Conservation (phyloP, 1,140 invertebrate genomes). For the Calosoma granatense region DNA sequence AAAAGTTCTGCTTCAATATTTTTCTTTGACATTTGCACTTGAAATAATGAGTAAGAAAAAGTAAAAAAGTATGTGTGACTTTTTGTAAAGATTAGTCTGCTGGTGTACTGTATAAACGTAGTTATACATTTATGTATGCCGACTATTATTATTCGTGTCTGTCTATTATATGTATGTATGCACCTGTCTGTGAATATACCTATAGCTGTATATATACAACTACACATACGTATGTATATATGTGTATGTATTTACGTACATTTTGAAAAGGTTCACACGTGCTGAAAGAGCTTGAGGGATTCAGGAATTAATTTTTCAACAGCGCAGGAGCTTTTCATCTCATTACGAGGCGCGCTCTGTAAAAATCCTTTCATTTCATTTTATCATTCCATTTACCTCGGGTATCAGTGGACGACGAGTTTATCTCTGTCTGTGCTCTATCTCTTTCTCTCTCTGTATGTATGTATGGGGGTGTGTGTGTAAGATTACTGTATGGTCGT, state of each 20-base stretch:
- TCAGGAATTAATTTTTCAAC: conserved; percentile 6
- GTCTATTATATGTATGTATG: background rate
- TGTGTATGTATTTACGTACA: background rate
- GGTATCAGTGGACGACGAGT: background rate
- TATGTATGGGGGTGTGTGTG: background rate
- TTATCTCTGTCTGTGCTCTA: too few relatives aligned
- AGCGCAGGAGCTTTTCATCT: background rate
- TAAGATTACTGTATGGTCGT: background rate
- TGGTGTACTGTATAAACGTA: too few relatives aligned
- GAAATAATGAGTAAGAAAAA: too few relatives aligned
- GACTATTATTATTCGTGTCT: too few relatives aligned
- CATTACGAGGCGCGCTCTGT: background rate
- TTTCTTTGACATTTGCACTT: too few relatives aligned
- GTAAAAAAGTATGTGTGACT: too few relatives aligned
- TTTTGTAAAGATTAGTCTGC: too few relatives aligned
- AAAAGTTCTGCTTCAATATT: too few relatives aligned
- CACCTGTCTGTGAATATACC: background rate
- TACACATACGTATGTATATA: conserved; percentile 1
- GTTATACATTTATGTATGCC: too few relatives aligned
- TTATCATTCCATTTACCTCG: background rate
- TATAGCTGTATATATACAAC: background rate
- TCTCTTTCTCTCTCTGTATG: too few relatives aligned
- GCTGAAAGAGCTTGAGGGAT: background rate
- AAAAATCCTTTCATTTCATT: conserved; percentile 9
- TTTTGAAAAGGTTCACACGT: too few relatives aligned